Percentiles rank a stretch among this genome's conserved stretches.
Conservation (phyloP, 1,140 invertebrate genomes). For the Littorina saxatilis region DNA sequence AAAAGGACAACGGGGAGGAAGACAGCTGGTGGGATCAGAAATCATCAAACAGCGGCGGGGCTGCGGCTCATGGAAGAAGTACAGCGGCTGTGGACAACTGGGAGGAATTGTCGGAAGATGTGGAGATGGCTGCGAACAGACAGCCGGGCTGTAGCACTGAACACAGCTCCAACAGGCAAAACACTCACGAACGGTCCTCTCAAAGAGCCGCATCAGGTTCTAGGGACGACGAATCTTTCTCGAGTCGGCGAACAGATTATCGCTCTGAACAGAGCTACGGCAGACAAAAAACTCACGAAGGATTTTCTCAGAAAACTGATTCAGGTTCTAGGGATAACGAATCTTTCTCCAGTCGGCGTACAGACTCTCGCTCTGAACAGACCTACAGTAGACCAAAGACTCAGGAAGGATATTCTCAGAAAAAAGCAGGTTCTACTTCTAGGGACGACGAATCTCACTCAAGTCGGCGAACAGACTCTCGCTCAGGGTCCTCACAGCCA, state of each 20-base stretch:
- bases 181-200: too few species aligned
- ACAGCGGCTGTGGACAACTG: neutral
- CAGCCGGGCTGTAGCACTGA: neutral
- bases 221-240: neutral
- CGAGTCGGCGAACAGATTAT: neutral
- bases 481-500: too few species aligned
- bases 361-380: neutral
- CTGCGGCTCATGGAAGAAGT: neutral
- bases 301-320: too few species aligned
- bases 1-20: neutral
- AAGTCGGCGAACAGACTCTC: too few species aligned
- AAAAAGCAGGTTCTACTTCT: too few species aligned
- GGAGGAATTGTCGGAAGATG: constrained; percentile 8
- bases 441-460: too few species aligned
- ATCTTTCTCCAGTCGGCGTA: neutral
- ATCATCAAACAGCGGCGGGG: neutral
- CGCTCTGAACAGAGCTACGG: too few species aligned
- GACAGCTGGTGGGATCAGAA: constrained; percentile 3
- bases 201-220: too few species aligned
- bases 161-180: too few species aligned
- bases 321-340: too few species aligned
- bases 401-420: too few species aligned
- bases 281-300: neutral
- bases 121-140: neutral
- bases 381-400: neutral